A percentile compares a stretch with the other conserved stretches of the same genome.
These are phyloP conservation scores for Atrina japonica DNA, from an alignment of 2,888 invertebrate genomes.

Conservation along the genomic window DNA sequence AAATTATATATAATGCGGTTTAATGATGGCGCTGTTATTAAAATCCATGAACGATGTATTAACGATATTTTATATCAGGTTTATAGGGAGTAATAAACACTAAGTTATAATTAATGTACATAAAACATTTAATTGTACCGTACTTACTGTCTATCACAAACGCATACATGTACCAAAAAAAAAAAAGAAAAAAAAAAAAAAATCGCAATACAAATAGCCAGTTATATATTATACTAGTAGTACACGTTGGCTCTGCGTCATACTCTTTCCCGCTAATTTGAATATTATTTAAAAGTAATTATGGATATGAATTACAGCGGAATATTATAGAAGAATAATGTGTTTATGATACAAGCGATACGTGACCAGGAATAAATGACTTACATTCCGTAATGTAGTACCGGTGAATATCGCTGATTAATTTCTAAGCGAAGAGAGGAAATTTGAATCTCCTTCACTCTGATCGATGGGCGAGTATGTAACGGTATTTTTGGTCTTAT, in stretches of 20 bases:
- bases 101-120: slow-evolving; percentile 29
- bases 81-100: slow-evolving; percentile 33
- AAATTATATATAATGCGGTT: background rate
- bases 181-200: no score
- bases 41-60: slow-evolving; percentile 25
- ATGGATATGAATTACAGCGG: slow-evolving; percentile 12
- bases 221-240: no score
- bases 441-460: no score
- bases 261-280: slow-evolving; percentile 27
- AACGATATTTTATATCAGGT: slow-evolving; percentile 35
- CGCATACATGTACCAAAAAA: slow-evolving; percentile 1
- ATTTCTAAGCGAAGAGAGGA: no score
- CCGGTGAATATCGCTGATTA: no score
- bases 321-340: slow-evolving; percentile 16
- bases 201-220: background rate
- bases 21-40: no score
- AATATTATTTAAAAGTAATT: slow-evolving; percentile 27
- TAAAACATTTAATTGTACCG: slow-evolving; percentile 21
- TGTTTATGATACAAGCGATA: slow-evolving; percentile 19
- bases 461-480: no score
- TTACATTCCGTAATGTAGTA: background rate
- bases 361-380: slow-evolving; percentile 25
- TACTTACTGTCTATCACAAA: slow-evolving; percentile 26
- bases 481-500: no score
- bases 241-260: slow-evolving; percentile 4